Base-by-base conservation (phyloP, 2,888 invertebrate genomes). In the Halocaridina rubra region DNA sequence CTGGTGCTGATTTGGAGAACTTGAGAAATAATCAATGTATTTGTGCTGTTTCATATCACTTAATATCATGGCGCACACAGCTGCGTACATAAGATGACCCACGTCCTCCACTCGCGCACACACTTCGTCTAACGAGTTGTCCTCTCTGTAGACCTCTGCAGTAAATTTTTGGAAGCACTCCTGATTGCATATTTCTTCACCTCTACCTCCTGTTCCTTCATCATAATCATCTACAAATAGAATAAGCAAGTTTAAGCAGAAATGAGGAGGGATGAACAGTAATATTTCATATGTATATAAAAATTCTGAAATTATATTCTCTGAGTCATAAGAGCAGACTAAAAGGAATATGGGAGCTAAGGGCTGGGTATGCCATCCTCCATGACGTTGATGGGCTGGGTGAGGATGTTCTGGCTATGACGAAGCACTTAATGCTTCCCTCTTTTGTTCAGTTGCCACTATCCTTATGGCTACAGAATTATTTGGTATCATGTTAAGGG, bases 1-100 rank as follows among this genome's bases (percentile, higher is more conserved):
- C 1, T 75, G 61, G 10, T 61, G 79, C 8, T 27, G 46, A 29
- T 7, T 61, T 13, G 53, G 7, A n/a, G 39, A 33, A 22, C 72
- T 59, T 22, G 79, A 74, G 79, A 84, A 79, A 29, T 79, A 84
- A 27, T 84, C 84, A 1, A 61, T 46, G 24, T 67, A 84, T 33
- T 84, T 84, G 74, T 84, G 84, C 53, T 84, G 84, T 27, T 84
- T 75, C 84, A 84, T 84, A 33, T 84, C 84, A 29, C 84, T 84
- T 1, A 84, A 79, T 46, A 84, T 79, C 72, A 74, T 79, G 3
- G 79, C 84, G 33, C 84, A 84, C 53, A 84, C 84, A n/a, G 84
- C 79, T 3, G 84, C 84, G 24, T 84, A 84, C 84, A 84, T 84
- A 24, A 84, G 59, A 67, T 78, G 78, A 27, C 84, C 84, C 24